Conservation (phyloP, 2,113 vertebrate species). For the Gasterosteus aculeatus region DNA sequence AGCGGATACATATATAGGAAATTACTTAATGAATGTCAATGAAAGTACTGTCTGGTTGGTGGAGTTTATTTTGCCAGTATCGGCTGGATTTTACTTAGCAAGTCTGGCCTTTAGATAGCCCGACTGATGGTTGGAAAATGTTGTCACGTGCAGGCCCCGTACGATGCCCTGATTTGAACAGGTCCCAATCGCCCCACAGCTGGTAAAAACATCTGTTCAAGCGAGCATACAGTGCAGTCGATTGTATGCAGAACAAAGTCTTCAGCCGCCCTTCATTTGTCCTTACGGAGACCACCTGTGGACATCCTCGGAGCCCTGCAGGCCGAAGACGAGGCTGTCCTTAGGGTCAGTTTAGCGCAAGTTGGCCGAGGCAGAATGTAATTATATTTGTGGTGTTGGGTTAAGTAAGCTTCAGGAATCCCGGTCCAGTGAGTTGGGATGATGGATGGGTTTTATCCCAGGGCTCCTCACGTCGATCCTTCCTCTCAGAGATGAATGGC, state of each 20-base stretch:
- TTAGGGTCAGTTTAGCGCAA: conserved; percentile 19
- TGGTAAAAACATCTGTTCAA: no score
- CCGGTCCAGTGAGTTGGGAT: conserved; percentile 51
- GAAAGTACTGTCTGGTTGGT: no score
- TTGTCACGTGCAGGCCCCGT: no score
- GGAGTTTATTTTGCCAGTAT: no score
- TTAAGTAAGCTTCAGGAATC: conserved; percentile 71
- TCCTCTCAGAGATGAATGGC: conserved; percentile 63
- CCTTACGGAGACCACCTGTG: conserved; percentile 21
- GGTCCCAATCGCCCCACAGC: no score
- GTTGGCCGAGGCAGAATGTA: conserved; percentile 46
- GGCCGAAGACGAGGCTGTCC: conserved; percentile 38
- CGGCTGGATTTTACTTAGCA: no score
- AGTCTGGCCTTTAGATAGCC: no score
- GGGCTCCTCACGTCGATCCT: conserved; percentile 51
- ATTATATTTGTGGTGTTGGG: conserved; percentile 58
- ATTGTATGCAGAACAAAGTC: background rate
- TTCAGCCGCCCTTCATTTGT: conserved; percentile 6
- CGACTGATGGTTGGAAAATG: no score
- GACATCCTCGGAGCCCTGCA: background rate
- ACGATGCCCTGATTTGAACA: no score
- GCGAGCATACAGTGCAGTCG: background rate
- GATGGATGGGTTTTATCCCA: conserved; percentile 66
- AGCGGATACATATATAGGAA: no score
- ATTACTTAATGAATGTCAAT: no score